These are phyloP conservation scores for Lamprologus sp. DNA, from an alignment of 2,113 vertebrate genomes.

Conservation along the genomic window DNA sequence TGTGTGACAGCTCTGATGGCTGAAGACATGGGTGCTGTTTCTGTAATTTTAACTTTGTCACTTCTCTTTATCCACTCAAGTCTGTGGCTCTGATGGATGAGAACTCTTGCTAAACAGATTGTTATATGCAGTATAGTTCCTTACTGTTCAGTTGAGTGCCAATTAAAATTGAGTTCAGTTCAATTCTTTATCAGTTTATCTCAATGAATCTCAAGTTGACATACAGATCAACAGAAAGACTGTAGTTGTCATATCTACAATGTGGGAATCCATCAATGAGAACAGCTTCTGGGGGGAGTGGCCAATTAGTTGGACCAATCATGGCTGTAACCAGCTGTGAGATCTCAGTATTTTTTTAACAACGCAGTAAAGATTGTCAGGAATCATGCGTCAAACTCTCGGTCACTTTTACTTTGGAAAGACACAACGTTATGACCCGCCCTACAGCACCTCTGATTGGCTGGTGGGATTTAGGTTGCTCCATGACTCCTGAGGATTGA, in stretches of 20 bases:
- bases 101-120: constrained; percentile 34
- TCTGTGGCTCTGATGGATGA: neutral
- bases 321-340: neutral
- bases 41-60: constrained; percentile 19
- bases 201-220: neutral
- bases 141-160: neutral
- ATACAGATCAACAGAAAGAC: neutral
- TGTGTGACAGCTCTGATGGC: constrained; percentile 4
- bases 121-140: neutral
- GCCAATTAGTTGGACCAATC: neutral
- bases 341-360: neutral
- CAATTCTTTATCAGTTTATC: neutral
- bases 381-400: neutral
- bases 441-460: neutral
- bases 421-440: neutral
- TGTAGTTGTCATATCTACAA: neutral
- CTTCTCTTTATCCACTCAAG: neutral
- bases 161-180: neutral
- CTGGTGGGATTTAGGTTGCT: neutral
- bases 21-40: neutral
- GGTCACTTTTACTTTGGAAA: neutral
- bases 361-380: neutral
- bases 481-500: fast-evolving
- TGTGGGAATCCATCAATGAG: neutral
- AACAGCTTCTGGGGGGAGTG: neutral